Evolutionary conservation across 2,888 invertebrate genomes (phyloP), one percentile per base, ranked within the genome.

Genomic region (Pherbina coryleti): DNA sequence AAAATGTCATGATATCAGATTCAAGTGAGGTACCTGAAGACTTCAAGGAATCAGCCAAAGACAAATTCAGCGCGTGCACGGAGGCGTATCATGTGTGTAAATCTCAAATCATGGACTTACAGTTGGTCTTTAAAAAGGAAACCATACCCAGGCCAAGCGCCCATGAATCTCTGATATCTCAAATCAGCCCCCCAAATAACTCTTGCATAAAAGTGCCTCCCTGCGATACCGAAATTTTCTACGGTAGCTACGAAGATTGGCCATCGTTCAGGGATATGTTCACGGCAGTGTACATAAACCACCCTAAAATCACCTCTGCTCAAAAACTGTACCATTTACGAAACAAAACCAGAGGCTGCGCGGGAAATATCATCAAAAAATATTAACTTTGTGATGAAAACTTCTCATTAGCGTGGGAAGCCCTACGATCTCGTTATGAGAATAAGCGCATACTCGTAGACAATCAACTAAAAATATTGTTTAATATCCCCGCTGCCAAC

Each of bases 341-440:
- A 3, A 31, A 31, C 4, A 49, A 72, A 19, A 75, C 71, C 66
- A 75, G 57, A 31, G 31, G 31, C 5, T 4, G 31, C 0, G 9
- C 11, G 44, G 71, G 72, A n/a, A n/a, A n/a, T n/a, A n/a, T n/a
- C n/a, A n/a, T n/a, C n/a, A n/a, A n/a, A n/a, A 14, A 25, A 75
- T 51, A 67, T 72, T 3, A 75, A 44, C 44, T 22, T 7, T 67
- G 69, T 5, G 71, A 77, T 64, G 67, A 79, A n/a, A 79, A 77
- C 34, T 77, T 79, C 51, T 17, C 7, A 7, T 31, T 77, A 4
- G 75, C 77, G 0, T 79, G 75, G 79, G 34, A 75, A 22, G 71
- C 79, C 14, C 49, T 79, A 4, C 69, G 70, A 19, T 14, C 57
- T 5, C 55, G 79, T 5, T 79, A 71, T 44, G 75, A 79, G 37